A percentile compares a stretch with the other conserved stretches of the same genome.
These are phyloP conservation scores for Glossosoma conforme DNA, from an alignment of 1,140 invertebrate species.

Conservation along the genomic window DNA sequence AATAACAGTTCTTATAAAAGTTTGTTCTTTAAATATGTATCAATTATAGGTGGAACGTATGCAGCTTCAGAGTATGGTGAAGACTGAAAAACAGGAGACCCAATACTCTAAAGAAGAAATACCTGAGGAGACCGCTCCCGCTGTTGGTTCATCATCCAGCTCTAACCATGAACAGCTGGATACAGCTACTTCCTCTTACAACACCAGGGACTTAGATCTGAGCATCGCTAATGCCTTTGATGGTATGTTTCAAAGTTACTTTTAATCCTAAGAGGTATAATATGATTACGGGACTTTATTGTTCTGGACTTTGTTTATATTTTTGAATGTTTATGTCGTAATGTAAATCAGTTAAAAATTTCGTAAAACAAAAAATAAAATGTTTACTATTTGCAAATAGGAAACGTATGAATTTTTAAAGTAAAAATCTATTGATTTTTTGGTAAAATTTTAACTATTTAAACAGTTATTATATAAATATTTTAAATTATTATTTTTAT, in stretches of 20 bases:
- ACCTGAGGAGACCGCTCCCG: background rate
- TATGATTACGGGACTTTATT: no score
- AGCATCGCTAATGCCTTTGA: background rate
- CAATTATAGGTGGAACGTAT: background rate
- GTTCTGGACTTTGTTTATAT: no score
- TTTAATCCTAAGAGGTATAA: no score
- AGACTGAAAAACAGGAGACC: background rate
- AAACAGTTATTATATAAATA: no score
- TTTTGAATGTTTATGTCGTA: no score
- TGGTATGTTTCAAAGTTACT: background rate
- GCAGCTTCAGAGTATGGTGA: conserved; percentile 1
- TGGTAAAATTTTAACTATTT: no score
- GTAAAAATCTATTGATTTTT: no score
- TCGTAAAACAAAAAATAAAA: no score
- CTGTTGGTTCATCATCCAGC: background rate
- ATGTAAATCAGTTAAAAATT: no score
- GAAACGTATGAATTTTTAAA: no score
- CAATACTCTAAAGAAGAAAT: background rate
- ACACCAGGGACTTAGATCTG: background rate
- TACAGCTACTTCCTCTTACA: background rate
- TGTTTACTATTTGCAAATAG: no score
- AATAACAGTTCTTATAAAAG: background rate
- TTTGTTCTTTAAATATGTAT: background rate
- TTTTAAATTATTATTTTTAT: no score
- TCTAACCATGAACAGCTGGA: background rate